Evolutionary conservation across 1,140 invertebrate species (phyloP).

Genomic region (Hestina assimilis): DNA sequence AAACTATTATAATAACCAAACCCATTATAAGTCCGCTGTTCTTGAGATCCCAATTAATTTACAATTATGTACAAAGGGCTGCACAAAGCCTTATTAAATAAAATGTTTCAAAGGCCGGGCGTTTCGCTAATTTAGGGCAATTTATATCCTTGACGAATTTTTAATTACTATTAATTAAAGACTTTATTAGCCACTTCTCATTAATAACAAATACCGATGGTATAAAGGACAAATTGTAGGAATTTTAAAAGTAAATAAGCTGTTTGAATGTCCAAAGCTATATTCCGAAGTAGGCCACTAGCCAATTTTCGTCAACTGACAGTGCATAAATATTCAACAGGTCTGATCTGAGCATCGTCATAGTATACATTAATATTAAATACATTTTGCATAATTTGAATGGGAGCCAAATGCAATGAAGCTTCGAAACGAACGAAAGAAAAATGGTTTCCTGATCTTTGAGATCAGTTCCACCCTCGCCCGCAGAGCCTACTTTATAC

Average conservation of each 20-base stretch:
- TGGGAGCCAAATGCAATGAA: constrained; percentile 34
- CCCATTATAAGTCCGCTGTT: constrained; percentile 61
- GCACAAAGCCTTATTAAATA: constrained; percentile 63
- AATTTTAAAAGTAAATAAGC: neutral
- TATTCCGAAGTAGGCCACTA: constrained; percentile 7
- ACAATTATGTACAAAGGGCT: constrained; percentile 68
- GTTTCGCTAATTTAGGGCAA: constrained; percentile 42
- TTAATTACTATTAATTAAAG: constrained; percentile 53
- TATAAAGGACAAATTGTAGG: neutral
- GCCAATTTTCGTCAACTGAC: constrained; percentile 13
- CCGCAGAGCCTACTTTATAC: constrained; percentile 28
- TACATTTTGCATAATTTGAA: constrained; percentile 42
- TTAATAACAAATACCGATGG: neutral
- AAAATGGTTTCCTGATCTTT: constrained; percentile 43
- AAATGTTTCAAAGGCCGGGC: constrained; percentile 50
- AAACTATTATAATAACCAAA: too few species aligned
- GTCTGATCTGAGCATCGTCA: constrained; percentile 8
- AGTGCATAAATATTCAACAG: constrained; percentile 34
- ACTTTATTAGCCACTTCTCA: constrained; percentile 12
- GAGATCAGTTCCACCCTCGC: constrained; percentile 42
- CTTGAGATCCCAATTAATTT: constrained; percentile 65
- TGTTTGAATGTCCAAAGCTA: neutral
- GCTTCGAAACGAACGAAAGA: constrained; percentile 45
- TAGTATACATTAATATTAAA: constrained; percentile 34
- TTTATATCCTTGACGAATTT: constrained; percentile 51